Conservation (phyloP, 2,113 vertebrate genomes). For the Naja naja region DNA sequence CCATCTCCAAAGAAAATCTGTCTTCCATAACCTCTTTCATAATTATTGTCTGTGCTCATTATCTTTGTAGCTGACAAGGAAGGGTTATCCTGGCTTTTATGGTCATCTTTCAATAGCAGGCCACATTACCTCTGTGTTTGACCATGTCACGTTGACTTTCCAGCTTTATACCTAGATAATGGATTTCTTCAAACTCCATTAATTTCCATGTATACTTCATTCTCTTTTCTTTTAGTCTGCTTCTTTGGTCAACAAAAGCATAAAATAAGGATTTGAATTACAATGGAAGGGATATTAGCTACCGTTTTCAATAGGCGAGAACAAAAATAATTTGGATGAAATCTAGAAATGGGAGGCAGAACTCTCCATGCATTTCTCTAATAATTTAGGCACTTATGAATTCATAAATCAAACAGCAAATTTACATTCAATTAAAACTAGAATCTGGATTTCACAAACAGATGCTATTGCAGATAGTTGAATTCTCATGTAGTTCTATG, state of each 20-base stretch:
- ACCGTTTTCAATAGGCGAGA: not conserved
- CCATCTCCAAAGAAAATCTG: not conserved
- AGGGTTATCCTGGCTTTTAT: not conserved
- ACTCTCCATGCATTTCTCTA: not conserved
- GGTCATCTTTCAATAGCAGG: not conserved
- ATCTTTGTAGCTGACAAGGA: not conserved
- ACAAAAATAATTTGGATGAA: not conserved
- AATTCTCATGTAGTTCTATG: not conserved
- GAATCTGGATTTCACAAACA: not conserved
- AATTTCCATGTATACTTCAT: not conserved
- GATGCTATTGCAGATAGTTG: not conserved
- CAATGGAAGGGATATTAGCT: not conserved
- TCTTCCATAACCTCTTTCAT: not conserved
- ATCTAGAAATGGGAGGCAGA: not conserved
- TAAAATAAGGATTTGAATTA: not conserved
- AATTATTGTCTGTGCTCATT: not conserved
- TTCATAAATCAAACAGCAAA: not conserved
- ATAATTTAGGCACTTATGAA: not conserved
- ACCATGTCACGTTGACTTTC: not conserved
- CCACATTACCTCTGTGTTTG: not conserved
- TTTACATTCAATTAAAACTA: not conserved
- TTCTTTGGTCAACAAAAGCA: not conserved
- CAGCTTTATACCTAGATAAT: not conserved
- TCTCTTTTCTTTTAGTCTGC: not conserved
- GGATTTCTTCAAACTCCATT: conserved; percentile 10